These are phyloP conservation scores for Serrognathus titanus DNA, from an alignment of 2,888 invertebrate species.

Conservation along the genomic window DNA sequence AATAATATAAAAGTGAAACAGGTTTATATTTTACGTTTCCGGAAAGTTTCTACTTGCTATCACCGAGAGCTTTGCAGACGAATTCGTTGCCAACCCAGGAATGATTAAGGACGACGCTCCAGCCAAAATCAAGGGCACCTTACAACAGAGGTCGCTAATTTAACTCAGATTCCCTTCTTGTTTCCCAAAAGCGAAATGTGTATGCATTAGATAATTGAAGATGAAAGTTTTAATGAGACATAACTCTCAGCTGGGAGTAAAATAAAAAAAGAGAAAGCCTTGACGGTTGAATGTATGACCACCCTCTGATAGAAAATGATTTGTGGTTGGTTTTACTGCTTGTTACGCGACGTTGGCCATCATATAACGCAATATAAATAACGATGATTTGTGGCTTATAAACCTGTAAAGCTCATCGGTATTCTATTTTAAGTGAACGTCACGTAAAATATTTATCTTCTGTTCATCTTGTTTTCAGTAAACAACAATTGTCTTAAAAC, in stretches of 20 bases:
- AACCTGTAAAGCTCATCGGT: conserved; percentile 23
- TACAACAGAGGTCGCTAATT: no score
- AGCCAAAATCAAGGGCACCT: not conserved
- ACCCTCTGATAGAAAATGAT: conserved; percentile 8
- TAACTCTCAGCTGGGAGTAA: no score
- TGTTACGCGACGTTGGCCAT: conserved; percentile 15
- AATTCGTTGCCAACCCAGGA: conserved; percentile 23
- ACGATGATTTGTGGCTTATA: conserved; percentile 28
- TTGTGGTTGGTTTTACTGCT: conserved; percentile 11
- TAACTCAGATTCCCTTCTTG: no score
- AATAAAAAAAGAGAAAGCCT: not conserved
- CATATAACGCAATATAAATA: conserved; percentile 27
- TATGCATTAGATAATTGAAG: no score
- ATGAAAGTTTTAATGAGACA: no score
- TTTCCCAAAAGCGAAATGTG: no score
- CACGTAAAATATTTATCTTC: conserved; percentile 37
- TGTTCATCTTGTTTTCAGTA: conserved; percentile 37
- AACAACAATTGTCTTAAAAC: conserved; percentile 39
- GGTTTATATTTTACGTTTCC: conserved; percentile 28
- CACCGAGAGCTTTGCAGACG: conserved; percentile 23
- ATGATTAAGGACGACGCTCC: conserved; percentile 23
- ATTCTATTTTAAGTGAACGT: conserved; percentile 27
- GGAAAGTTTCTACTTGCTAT: conserved; percentile 26
- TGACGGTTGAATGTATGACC: conserved; percentile 1
- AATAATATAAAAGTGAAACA: no score